Conservation (phyloP, 2,113 vertebrate species). For the Sorex fumeus region DNA sequence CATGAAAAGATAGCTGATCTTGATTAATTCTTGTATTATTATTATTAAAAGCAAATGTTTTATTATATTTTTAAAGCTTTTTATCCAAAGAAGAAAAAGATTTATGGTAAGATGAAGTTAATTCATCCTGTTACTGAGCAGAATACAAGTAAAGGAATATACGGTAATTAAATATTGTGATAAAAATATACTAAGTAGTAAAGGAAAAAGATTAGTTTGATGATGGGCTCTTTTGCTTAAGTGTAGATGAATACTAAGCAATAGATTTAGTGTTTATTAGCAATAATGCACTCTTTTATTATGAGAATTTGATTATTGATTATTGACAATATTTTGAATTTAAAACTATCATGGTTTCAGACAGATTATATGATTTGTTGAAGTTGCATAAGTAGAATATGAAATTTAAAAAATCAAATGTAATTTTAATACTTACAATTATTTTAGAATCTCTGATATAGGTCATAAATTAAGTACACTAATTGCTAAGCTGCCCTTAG, state of each 20-base stretch:
- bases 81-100: slow-evolving; percentile 73
- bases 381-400: not conserved
- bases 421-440: not conserved
- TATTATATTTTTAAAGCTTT: slow-evolving; percentile 72
- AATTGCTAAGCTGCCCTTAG: not conserved
- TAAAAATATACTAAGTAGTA: slow-evolving; percentile 27
- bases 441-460: slow-evolving; percentile 42
- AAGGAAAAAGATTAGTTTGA: not conserved
- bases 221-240: not conserved
- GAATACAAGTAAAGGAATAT: slow-evolving; percentile 25
- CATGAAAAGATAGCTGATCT: slow-evolving; percentile 10
- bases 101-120: slow-evolving; percentile 51
- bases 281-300: not conserved
- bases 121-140: slow-evolving; percentile 30
- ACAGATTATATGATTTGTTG: slow-evolving; percentile 27
- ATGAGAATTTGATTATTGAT: slow-evolving; percentile 32
- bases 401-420: not conserved
- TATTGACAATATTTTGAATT: slow-evolving; percentile 3
- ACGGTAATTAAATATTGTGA: slow-evolving; percentile 68
- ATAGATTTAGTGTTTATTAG: not conserved
- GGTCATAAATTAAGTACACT: slow-evolving; percentile 22
- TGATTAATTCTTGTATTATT: not conserved
- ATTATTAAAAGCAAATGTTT: slow-evolving; percentile 55
- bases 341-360: slow-evolving; percentile 12
- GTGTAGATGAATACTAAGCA: not conserved